Base-by-base conservation (phyloP, 92 coral and sea anemone species). In the Paragorgia papillata region DNA sequence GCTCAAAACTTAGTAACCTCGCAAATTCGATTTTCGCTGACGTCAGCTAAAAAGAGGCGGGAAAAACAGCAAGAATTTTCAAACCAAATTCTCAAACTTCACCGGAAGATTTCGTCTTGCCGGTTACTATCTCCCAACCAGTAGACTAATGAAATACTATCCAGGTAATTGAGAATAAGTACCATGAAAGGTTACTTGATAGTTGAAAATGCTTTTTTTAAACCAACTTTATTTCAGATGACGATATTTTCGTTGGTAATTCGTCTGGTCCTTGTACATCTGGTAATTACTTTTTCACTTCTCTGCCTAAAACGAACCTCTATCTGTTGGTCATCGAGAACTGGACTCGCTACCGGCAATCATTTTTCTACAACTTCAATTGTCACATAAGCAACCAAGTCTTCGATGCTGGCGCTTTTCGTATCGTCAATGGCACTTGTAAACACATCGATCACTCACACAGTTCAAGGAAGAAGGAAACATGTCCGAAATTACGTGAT, bases 401-500 rank as follows among this genome's bases (percentile, higher is more conserved):
- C 54, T 95, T 84, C 74, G 98, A 95, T 76, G 97, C 98, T 17
- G 98, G 98, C 26, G 97, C 98, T 17, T 95, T 88, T 46, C 91
- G 98, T 26, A 95, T 95, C 20, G 98, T 95, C 34, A 95, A 95
- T 78, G 98, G 98, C 40, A 95, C 98, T 15, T 95, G 98, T 75
- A 90, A 92, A 15, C 98, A 95, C 39, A 90, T 95, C 28, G 98
- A 90, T 29, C 83, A 89, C 20, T 75, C 88, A 68, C 77, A 74
- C 18, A 81, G 90, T 31, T 69, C 83, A 13, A 73, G 82, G 63
- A 84, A 84, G 9, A 87, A 89, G 56, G 89, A 91, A 80, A 95
- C 90, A 49, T 95, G 98, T 25, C 98, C 98, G 0, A 91, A 86
- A 8, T 61, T 95, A 60, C 87, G 87, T 40, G 86, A 95, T 59